These are phyloP conservation scores for Margaritifera margaritifera DNA, from an alignment of 2,888 invertebrate genomes.

Conservation along the genomic window DNA sequence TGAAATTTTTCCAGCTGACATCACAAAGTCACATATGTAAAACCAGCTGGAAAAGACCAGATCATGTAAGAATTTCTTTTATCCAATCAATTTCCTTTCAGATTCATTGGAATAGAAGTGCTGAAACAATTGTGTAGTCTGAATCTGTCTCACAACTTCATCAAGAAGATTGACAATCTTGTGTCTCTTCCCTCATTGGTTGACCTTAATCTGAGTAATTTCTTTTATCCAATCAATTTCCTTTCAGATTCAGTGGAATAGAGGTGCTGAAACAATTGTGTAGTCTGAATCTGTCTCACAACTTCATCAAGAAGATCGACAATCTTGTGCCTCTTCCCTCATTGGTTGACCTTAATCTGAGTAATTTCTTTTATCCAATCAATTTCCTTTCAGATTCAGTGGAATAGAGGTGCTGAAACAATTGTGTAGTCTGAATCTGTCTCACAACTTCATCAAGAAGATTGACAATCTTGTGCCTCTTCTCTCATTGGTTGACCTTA, in stretches of 20 bases:
- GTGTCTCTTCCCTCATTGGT: slow-evolving; percentile 41
- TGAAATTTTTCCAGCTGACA: too few relatives aligned
- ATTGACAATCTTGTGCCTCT: slow-evolving; percentile 51
- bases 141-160: slow-evolving; percentile 64
- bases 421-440: slow-evolving; percentile 57
- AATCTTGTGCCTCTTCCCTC: slow-evolving; percentile 43
- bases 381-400: slow-evolving; percentile 46
- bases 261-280: slow-evolving; percentile 56
- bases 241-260: slow-evolving; percentile 58
- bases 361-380: too few relatives aligned
- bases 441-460: slow-evolving; percentile 59
- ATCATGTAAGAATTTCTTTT: too few relatives aligned
- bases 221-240: too few relatives aligned
- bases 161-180: slow-evolving; percentile 54
- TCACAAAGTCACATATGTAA: too few relatives aligned
- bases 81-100: slow-evolving; percentile 39
- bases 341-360: slow-evolving; percentile 58
- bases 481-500: slow-evolving; percentile 51
- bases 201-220: slow-evolving; percentile 60
- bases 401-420: slow-evolving; percentile 59
- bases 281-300: slow-evolving; percentile 62
- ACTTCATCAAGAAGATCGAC: slow-evolving; percentile 53
- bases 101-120: slow-evolving; percentile 60
- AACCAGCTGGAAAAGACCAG: too few relatives aligned
- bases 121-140: slow-evolving; percentile 51